phyloP scores from a whole-genome alignment of 2,797 vertebrate genomes.

The Bryconaethiops microstoma region DNA sequence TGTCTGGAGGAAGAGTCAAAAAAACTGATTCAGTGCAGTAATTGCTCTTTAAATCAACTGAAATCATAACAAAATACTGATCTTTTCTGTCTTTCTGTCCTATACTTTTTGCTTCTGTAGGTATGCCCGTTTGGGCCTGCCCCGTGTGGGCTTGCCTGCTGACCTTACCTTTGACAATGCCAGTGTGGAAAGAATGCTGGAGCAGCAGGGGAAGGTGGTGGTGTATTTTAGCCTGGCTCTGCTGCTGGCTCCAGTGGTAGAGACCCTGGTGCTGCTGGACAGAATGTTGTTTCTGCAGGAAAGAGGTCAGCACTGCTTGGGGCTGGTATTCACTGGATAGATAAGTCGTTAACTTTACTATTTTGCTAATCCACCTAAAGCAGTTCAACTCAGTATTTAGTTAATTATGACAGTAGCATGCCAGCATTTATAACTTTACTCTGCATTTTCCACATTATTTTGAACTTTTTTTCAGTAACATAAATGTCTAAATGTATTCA shows the following conservation, averaged over 20 bases:
- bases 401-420: no score
- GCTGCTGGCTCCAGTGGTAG: slow-evolving; percentile 87
- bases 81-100: background rate
- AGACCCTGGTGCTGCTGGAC: slow-evolving; percentile 91
- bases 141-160: slow-evolving; percentile 80
- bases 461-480: no score
- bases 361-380: background rate
- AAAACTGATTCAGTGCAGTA: background rate
- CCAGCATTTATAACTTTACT: no score
- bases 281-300: slow-evolving; percentile 90
- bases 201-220: slow-evolving; percentile 84
- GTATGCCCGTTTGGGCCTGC: slow-evolving; percentile 85
- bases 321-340: background rate
- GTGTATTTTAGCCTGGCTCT: slow-evolving; percentile 88
- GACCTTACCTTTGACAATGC: slow-evolving; percentile 67
- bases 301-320: slow-evolving; percentile 75
- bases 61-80: background rate
- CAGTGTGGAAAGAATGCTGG: slow-evolving; percentile 74
- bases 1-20: no score
- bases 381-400: background rate
- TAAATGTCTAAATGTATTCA: background rate
- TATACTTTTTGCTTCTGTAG: slow-evolving; percentile 65
- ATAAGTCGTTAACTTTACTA: background rate
- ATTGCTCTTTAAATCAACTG: background rate
- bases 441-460: background rate